These are phyloP conservation scores for Eupeodes latifasciatus DNA, from an alignment of 2,888 invertebrate species.

Conservation along the genomic window DNA sequence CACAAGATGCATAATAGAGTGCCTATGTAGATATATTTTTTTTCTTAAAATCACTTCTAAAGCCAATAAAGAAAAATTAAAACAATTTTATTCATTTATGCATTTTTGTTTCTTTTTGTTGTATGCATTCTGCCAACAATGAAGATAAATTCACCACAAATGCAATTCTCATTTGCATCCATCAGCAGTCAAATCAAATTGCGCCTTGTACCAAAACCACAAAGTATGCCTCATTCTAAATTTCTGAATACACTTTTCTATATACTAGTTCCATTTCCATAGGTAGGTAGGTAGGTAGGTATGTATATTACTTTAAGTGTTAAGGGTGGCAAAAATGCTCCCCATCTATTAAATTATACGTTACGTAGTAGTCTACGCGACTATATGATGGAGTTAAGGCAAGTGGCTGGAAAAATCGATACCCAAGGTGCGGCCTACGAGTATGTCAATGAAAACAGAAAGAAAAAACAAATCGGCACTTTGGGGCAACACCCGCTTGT, in stretches of 20 bases:
- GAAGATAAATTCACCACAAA: not conserved
- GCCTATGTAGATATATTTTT: not conserved
- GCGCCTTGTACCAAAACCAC: not conserved
- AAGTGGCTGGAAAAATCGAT: constrained; percentile 66
- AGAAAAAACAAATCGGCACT: constrained; percentile 32
- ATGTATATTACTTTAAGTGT: not conserved
- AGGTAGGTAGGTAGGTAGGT: too few species aligned
- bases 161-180: not conserved
- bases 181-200: not conserved
- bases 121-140: not conserved
- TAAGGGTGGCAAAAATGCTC: constrained; percentile 33
- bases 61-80: not conserved
- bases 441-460: constrained; percentile 56
- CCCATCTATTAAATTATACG: too few species aligned
- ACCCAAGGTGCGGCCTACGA: constrained; percentile 66
- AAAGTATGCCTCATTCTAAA: constrained; percentile 13
- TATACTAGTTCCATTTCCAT: constrained; percentile 2
- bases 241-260: constrained; percentile 19
- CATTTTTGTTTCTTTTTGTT: not conserved
- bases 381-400: not conserved
- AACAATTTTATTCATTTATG: constrained; percentile 14
- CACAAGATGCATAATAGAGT: not conserved
- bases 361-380: not conserved
- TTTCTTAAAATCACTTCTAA: not conserved
- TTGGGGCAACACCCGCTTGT: constrained; percentile 42